phyloP scores from a whole-genome alignment of 2,797 vertebrate genomes.

The Molossus alvarezi region DNA sequence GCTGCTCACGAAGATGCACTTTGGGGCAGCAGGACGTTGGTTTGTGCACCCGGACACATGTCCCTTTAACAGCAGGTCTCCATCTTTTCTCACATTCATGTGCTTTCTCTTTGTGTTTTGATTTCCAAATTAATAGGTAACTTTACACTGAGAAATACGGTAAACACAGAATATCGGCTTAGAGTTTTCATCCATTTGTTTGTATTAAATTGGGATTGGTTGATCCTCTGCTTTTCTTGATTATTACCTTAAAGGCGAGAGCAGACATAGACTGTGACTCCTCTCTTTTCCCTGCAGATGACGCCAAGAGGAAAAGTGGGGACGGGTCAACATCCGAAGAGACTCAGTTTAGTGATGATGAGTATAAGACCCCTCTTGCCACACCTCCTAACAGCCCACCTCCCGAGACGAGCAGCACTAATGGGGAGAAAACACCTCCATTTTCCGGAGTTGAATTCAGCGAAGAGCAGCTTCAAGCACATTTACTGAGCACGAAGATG shows the following conservation, averaged over 20 bases:
- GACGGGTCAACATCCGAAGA: conserved; percentile 89
- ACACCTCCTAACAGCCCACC: conserved; percentile 96
- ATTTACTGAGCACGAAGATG: conserved; percentile 94
- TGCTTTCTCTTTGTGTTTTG: neutral
- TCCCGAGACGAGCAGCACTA: conserved; percentile 89
- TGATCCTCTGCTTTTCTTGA: neutral
- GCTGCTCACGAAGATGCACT: neutral
- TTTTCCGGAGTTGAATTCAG: conserved; percentile 91
- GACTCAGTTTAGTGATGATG: conserved; percentile 97
- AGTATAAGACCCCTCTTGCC: conserved; percentile 97
- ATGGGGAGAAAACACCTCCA: conserved; percentile 87
- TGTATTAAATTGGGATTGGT: neutral
- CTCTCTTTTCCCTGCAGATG: conserved; percentile 88
- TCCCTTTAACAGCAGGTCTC: neutral
- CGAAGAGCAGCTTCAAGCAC: conserved; percentile 91
- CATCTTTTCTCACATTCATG: neutral
- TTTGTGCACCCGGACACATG: neutral
- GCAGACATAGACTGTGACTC: neutral
- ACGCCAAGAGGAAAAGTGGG: conserved; percentile 89
- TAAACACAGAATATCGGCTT: neutral
- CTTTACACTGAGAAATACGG: neutral
- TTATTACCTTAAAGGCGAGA: neutral
- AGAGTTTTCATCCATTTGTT: conserved; percentile 5
- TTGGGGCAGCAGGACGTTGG: neutral
- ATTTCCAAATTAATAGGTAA: neutral